phyloP scores from a whole-genome alignment of 2,113 vertebrate genomes.

The Stigmatopora nigra region DNA sequence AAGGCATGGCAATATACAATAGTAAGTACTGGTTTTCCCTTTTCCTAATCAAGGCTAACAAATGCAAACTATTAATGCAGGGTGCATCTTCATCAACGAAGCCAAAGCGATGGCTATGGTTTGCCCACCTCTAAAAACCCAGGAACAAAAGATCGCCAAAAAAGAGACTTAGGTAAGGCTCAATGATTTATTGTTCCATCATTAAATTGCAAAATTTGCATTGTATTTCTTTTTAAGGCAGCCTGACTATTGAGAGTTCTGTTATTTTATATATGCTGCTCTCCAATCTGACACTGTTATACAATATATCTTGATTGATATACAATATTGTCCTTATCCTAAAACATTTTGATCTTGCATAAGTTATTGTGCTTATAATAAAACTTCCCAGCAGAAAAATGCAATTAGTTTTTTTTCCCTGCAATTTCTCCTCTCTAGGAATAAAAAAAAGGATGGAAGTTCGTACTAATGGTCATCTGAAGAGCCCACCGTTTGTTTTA shows the following conservation, averaged over 20 bases:
- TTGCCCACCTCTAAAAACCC: neutral
- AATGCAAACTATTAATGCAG: neutral
- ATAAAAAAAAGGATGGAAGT: slow-evolving; percentile 31
- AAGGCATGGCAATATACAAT: too few relatives aligned
- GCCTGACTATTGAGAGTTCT: neutral
- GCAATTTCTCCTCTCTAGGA: neutral
- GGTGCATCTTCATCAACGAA: neutral
- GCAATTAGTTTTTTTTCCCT: neutral
- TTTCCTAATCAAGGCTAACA: too few relatives aligned
- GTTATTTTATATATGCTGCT: neutral
- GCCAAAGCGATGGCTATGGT: neutral
- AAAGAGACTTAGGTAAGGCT: neutral
- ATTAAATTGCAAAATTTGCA: neutral
- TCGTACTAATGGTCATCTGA: neutral
- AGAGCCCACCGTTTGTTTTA: neutral
- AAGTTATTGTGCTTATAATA: neutral
- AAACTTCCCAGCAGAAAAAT: neutral
- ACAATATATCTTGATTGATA: too few relatives aligned
- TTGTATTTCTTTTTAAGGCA: neutral
- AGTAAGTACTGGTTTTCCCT: too few relatives aligned
- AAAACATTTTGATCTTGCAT: too few relatives aligned
- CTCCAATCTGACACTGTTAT: too few relatives aligned
- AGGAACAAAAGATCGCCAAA: neutral
- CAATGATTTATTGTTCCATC: neutral
- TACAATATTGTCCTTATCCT: too few relatives aligned